Conservation (phyloP, 1,140 invertebrate species). For the Drosophila bipectinata region DNA sequence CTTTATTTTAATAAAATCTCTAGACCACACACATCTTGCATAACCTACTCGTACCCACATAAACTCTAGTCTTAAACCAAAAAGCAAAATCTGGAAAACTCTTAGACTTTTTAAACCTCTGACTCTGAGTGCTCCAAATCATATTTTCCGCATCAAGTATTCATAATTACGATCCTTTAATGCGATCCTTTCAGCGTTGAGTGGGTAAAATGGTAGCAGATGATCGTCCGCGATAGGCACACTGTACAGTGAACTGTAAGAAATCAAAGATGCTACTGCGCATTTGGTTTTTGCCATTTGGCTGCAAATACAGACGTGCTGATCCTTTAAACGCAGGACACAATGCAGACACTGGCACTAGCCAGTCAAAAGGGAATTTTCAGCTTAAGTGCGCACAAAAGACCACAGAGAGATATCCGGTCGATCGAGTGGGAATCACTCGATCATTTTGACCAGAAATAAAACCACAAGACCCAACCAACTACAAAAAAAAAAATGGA, state of each 20-base stretch:
- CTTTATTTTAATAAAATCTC: neutral
- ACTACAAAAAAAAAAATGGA: constrained; percentile 26
- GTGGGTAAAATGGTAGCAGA: constrained; percentile 27
- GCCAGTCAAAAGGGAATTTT: constrained; percentile 69
- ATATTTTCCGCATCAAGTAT: constrained; percentile 65
- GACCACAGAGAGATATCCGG: constrained; percentile 49
- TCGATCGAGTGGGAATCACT: constrained; percentile 71
- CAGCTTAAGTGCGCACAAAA: constrained; percentile 67
- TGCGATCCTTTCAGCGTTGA: constrained; percentile 23
- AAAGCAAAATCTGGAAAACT: neutral
- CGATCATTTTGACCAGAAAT: constrained; percentile 81
- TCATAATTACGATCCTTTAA: constrained; percentile 63
- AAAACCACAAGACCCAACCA: constrained; percentile 63
- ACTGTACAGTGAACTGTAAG: constrained; percentile 69
- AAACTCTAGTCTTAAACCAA: neutral
- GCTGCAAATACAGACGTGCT: constrained; percentile 7
- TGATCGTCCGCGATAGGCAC: constrained; percentile 27
- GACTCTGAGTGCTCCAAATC: constrained; percentile 35
- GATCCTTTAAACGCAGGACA: constrained; percentile 69
- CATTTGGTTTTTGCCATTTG: constrained; percentile 40
- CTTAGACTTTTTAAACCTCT: constrained; percentile 17
- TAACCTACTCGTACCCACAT: neutral
- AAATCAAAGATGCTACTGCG: constrained; percentile 78
- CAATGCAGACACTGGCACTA: constrained; percentile 46
- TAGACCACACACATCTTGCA: constrained; percentile 67